Base-by-base conservation (phyloP, 2,113 vertebrate genomes). In the Pterocles orientalis region DNA sequence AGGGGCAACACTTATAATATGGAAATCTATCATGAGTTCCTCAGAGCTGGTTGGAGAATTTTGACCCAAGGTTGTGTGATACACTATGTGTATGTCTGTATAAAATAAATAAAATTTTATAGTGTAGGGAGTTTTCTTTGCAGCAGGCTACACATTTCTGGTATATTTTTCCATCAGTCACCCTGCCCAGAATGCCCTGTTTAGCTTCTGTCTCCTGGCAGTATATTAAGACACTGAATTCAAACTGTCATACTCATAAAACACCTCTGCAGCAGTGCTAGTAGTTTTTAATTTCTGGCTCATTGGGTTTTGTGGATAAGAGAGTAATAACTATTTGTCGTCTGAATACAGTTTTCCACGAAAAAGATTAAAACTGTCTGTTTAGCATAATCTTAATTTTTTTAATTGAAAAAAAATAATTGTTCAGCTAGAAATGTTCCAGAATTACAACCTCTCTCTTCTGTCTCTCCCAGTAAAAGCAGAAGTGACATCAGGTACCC, bases 261-360 rank as follows among this genome's bases (percentile, higher is more conserved):
- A 47, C 8, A 28, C 14, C 24, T 41, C 34, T 47, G 26, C 36
- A 21, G 25, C 25, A 61, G 36, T 20, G 11, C 39, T 82, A 25
- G 15, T 29, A 24, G 9, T 31, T 77, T 80, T 66, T 47, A 3
- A 28, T 95, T 97, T 97, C 93, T 96, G 94, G 72, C 82, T 97
- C 86, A 92, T 93, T 94, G 89, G 29, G 34, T 97, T 97, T 96
- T 95, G 95, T 98, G 93, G 94, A 94, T 95, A 93, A 96, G 96
- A 86, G 80, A 95, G 90, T 88, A 95, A 86, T 66, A 97, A 78
- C 84, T 97, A 96, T 95, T 94, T 96, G 90, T 90, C 83, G 96
- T 96, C 82, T 94, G 82, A 82, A 96, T 93, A 92, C 76, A 36
- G 8, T 75, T 97, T 97, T 94, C 58, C 34, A 41, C 41, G 6